Evolutionary conservation across 2,888 invertebrate species (phyloP).

Genomic region (Nymphalis c-album): DNA sequence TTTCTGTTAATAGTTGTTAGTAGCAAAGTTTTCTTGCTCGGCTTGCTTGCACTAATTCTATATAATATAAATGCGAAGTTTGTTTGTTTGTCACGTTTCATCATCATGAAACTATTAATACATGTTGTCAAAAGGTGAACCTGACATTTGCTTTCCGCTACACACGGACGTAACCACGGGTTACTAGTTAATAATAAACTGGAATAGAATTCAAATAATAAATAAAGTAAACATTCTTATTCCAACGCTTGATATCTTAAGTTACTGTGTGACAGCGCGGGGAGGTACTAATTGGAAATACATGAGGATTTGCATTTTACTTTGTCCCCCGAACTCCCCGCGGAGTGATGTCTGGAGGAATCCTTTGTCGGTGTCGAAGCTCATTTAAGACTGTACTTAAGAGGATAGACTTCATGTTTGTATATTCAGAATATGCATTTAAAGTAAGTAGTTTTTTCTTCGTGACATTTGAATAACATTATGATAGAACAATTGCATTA

Average conservation of each 20-base stretch:
- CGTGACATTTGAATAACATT: not conserved
- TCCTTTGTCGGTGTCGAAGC: constrained; percentile 35
- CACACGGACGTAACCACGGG: too few species aligned
- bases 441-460: constrained; percentile 2
- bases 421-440: constrained; percentile 14
- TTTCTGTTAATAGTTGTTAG: too few species aligned
- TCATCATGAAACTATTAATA: too few species aligned
- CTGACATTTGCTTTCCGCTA: too few species aligned
- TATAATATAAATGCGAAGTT: too few species aligned
- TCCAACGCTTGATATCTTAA: constrained; percentile 34
- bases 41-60: too few species aligned
- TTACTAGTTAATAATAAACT: too few species aligned
- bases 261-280: constrained; percentile 47
- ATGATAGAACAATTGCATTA: not conserved
- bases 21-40: too few species aligned
- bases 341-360: constrained; percentile 51
- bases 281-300: constrained; percentile 72
- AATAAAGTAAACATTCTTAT: not conserved
- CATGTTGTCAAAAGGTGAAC: too few species aligned
- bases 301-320: constrained; percentile 78
- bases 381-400: constrained; percentile 34
- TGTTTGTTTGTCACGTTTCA: too few species aligned
- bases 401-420: constrained; percentile 14
- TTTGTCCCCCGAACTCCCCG: constrained; percentile 63
- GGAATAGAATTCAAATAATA: not conserved